Evolutionary conservation across 2,797 vertebrate genomes (phyloP), one percentile per base, ranked within the genome.

Genomic region (Emys orbicularis): DNA sequence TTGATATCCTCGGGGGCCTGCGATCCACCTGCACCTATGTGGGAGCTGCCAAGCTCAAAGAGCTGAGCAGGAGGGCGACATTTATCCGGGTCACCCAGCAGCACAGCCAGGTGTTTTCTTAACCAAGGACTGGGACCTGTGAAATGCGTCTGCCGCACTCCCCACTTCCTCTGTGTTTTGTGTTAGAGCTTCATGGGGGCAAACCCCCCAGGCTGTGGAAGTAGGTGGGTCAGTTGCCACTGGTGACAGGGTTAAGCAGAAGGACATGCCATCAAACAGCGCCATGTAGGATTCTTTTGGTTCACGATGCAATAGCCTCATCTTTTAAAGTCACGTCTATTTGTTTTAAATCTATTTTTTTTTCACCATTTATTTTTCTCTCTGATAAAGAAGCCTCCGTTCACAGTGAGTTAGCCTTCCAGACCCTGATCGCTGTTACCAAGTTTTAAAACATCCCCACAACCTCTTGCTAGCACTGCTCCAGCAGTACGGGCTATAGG

Each of bases 71-170:
- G 95, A 98, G 99, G 96, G 99, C 99, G 1, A 99, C 99, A 0
- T 99, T 99, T 97, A 99, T 99, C 97, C 98, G 99, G 4, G 99
- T 99, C 96, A 99, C 99, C n/a, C 99, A 99, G 94, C 99, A 99
- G 96, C 99, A 99, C 89, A 99, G 98, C 93, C 98, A 99, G 1
- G 98, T 99, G 98, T 99, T 99, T 98, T 97, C 96, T 88, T 99
- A 99, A 96, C 88, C 83, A 8, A 19, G 57, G 86, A 31, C 18
- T 5, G 54, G 53, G 1, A 5, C 89, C 59, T 29, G 34, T 86
- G 89, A 87, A 92, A 41, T 87, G 83, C 37, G 89, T 54, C 72
- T 89, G 76, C 50, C 81, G 79, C 16, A 56, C n/a, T 68, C 80
- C 79, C 88, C 56, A 93, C 68, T 94, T 59, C 50, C 37, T 41